Evolutionary conservation across 1,140 invertebrate species (phyloP).

Genomic region (Neoseiulus cucumeris): DNA sequence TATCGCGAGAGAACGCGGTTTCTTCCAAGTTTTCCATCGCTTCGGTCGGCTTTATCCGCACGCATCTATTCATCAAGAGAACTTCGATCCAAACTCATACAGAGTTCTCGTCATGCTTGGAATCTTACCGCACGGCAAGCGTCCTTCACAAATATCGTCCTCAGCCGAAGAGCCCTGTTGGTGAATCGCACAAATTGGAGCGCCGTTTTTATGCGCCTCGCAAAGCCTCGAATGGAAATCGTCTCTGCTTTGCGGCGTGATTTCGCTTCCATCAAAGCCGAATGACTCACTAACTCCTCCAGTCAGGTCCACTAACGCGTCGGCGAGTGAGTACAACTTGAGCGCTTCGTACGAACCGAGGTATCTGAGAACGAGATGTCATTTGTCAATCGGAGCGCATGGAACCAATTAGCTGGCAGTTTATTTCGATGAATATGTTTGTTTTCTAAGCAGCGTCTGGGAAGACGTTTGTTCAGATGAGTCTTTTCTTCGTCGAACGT

Average conservation of each 20-base stretch:
- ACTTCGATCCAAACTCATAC: not conserved
- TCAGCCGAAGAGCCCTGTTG: not conserved
- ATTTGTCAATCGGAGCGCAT: no score
- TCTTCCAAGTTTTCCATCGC: not conserved
- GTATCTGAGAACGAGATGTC: not conserved
- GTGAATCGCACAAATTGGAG: not conserved
- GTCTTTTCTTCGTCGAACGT: no score
- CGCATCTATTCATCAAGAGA: not conserved
- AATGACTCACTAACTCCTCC: not conserved
- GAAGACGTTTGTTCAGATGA: no score
- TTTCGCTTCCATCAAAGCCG: not conserved
- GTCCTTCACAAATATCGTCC: not conserved
- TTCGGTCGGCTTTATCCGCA: not conserved
- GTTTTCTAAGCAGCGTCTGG: no score
- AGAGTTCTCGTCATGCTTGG: no score
- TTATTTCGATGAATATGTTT: no score
- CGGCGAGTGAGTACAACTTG: not conserved
- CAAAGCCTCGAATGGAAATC: not conserved
- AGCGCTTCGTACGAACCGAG: conserved; percentile 5
- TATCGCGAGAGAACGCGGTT: not conserved
- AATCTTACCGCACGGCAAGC: not conserved
- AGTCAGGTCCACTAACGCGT: not conserved
- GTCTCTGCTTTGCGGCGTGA: not conserved
- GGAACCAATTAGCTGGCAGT: no score
- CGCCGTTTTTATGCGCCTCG: not conserved